A percentile compares a stretch with the other conserved stretches of the same genome.
Conservation (phyloP, 2,113 vertebrate genomes). For the Chrysemys picta region DNA sequence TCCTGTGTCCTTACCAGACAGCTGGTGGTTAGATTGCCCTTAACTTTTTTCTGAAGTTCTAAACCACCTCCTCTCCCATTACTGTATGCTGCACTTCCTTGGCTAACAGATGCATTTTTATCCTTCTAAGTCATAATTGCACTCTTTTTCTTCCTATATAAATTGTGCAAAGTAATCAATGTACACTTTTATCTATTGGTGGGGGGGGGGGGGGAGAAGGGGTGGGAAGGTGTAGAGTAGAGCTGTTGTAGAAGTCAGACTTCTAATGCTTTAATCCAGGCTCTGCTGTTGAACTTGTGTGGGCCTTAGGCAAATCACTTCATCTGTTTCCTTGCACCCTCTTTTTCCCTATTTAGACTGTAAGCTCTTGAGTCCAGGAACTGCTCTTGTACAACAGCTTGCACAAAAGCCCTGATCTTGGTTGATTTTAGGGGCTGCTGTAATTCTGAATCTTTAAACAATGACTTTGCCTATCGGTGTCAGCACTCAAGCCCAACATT, state of each 20-base stretch:
- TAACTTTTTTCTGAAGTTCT: background rate
- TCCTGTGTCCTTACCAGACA: background rate
- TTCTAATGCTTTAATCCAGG: background rate
- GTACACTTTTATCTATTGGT: no score
- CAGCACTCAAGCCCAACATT: background rate
- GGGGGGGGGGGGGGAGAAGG: no score
- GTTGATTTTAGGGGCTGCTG: no score
- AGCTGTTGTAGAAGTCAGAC: background rate
- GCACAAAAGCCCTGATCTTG: background rate
- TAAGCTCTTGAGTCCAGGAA: background rate
- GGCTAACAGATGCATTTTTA: background rate
- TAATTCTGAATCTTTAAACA: no score
- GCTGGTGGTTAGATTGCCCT: background rate
- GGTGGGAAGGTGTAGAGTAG: background rate
- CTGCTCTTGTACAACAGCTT: background rate
- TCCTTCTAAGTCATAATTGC: background rate
- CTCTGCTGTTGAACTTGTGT: no score
- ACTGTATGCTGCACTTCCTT: background rate
- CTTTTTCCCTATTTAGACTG: background rate
- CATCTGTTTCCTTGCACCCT: background rate
- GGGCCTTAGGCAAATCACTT: background rate
- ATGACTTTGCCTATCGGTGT: no score
- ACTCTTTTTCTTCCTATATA: background rate
- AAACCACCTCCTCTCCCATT: background rate
- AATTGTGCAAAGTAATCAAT: background rate